Base-by-base conservation (phyloP, 2,113 vertebrate genomes). In the Pteruthius melanotis region DNA sequence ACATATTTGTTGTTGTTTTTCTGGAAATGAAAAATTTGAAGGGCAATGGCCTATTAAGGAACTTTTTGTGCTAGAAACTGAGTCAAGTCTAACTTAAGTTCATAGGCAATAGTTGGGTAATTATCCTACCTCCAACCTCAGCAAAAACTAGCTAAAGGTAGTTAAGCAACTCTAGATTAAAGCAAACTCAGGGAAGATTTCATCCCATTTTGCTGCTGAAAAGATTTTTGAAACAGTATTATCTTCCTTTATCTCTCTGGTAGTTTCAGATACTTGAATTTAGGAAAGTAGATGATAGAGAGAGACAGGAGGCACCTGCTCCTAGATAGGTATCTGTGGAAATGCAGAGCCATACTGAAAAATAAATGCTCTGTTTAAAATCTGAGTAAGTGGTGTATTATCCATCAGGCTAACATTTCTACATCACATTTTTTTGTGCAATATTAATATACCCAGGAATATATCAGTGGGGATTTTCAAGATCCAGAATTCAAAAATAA, bases 81-180 rank as follows among this genome's bases (percentile, higher is more conserved):
- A 44, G 31, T 45, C 9, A 68, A 64, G 27, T 12, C 26, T 65
- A 83, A 70, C 6, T 1, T 35, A 65, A 53, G 8, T 24, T 71
- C 42, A 12, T 7, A 31, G 17, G 14, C 1, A 2, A 45, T 12
- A 57, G 7, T 4, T 37, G 10, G 5, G 0, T 22, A 53, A 13
- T 60, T 59, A 5, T 59, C 71, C 26, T 54, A 50, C 18, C 4
- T 2, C 20, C 37, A 76, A 23, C 3, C 16, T 61, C 81, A 72
- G 44, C 8, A 78, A 57, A 88, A 78, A 31, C 4, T 21, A 68
- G 3, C 6, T 65, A 74, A 37, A 72, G 3, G 7, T 33, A 42
- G 15, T 35, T 19, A 80, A 72, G 3, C 5, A 83, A 24, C 11
- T 31, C 37, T 30, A 52, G 7, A 50, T 54, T 47, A 82, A 74